phyloP scores from a whole-genome alignment of 2,113 vertebrate species.

The Speoplatyrhinus poulsoni region DNA sequence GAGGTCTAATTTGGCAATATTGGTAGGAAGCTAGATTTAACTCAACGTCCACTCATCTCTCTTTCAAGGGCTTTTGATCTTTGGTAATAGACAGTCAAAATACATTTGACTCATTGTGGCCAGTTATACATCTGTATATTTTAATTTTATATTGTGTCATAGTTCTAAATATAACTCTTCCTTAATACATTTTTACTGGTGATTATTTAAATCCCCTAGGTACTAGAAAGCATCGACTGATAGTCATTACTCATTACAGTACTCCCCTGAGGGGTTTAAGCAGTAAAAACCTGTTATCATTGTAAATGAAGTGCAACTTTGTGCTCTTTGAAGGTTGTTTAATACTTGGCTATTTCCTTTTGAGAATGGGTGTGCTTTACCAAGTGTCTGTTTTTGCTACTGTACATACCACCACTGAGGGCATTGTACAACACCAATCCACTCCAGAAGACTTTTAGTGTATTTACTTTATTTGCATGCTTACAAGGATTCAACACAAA shows the following conservation, averaged over 20 bases:
- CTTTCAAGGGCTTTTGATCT: too few relatives aligned
- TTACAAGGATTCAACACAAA: constrained; percentile 29
- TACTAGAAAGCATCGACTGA: constrained; percentile 14
- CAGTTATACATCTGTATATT: too few relatives aligned
- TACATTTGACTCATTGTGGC: too few relatives aligned
- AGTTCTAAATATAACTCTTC: not conserved
- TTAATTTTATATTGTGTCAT: too few relatives aligned
- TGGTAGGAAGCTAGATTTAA: too few relatives aligned
- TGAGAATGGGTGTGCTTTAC: not conserved
- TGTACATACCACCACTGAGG: too few relatives aligned
- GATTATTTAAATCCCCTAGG: not conserved
- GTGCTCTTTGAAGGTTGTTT: not conserved
- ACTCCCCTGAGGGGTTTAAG: constrained; percentile 6
- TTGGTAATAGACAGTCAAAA: too few relatives aligned
- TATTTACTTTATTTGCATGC: not conserved
- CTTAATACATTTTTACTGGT: constrained; percentile 14
- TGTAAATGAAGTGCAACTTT: constrained; percentile 6
- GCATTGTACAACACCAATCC: too few relatives aligned
- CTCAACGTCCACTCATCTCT: too few relatives aligned
- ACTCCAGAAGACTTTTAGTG: constrained; percentile 15
- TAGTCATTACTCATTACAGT: constrained; percentile 27
- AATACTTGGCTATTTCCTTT: not conserved
- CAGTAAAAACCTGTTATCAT: constrained; percentile 1
- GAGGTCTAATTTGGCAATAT: too few relatives aligned
- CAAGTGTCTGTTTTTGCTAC: not conserved